Conservation (phyloP, 2,113 vertebrate genomes). For the Petaurus breviceps region DNA sequence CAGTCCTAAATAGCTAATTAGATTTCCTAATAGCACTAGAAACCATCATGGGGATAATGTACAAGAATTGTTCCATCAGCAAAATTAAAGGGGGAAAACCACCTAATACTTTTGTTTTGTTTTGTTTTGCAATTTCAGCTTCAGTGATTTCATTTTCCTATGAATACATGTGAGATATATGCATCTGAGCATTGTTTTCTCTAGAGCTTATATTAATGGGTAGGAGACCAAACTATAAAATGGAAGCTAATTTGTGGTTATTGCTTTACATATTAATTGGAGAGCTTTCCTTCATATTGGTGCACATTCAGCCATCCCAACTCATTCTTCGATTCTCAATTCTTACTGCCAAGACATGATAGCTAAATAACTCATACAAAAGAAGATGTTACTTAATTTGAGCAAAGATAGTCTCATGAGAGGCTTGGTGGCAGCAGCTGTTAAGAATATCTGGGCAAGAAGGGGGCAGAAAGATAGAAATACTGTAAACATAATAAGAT, state of each 20-base stretch:
- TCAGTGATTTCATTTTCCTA: constrained; percentile 60
- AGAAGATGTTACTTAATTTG: background rate
- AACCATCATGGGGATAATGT: constrained; percentile 73
- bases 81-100: constrained; percentile 79
- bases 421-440: background rate
- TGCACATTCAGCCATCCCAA: constrained; percentile 10
- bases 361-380: constrained; percentile 9
- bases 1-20: constrained; percentile 79
- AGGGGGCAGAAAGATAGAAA: background rate
- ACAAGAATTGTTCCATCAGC: constrained; percentile 77
- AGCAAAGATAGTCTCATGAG: constrained; percentile 3
- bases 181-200: constrained; percentile 64
- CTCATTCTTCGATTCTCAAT: constrained; percentile 22
- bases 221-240: constrained; percentile 63
- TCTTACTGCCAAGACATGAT: constrained; percentile 7
- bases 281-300: constrained; percentile 64
- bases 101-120: constrained; percentile 67
- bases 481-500: background rate
- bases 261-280: constrained; percentile 71
- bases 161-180: constrained; percentile 64
- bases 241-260: constrained; percentile 64
- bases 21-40: constrained; percentile 77
- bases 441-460: constrained; percentile 8
- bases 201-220: constrained; percentile 72
- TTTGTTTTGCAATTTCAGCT: constrained; percentile 75